These are phyloP conservation scores for Tenthredo notha DNA, from an alignment of 2,888 invertebrate genomes.

Conservation along the genomic window DNA sequence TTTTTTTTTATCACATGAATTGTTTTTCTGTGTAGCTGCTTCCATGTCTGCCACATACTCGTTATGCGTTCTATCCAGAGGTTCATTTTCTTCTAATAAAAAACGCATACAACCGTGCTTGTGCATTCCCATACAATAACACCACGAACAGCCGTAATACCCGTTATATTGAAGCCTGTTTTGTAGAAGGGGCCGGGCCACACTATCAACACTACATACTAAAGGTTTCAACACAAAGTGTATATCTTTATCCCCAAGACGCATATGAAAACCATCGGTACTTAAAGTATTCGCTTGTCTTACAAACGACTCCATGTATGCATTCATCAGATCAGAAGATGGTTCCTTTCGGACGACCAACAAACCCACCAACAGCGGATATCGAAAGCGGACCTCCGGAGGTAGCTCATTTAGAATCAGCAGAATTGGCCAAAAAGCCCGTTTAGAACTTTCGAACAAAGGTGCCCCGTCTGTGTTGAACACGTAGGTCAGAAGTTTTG, in stretches of 20 bases:
- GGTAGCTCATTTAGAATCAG: neutral
- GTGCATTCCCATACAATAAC: neutral
- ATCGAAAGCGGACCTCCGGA: neutral
- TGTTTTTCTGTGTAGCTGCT: too few relatives aligned
- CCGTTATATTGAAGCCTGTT: slow-evolving; percentile 1
- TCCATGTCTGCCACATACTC: too few relatives aligned
- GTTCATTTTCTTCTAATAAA: neutral
- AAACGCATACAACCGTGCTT: slow-evolving; percentile 1
- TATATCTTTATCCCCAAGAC: neutral
- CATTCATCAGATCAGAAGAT: neutral
- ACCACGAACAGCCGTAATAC: slow-evolving; percentile 4
- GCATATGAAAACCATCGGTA: neutral
- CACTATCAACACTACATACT: neutral
- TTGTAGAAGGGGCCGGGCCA: neutral
- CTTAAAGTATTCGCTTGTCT: neutral
- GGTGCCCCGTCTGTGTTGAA: slow-evolving; percentile 1
- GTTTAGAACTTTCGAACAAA: neutral
- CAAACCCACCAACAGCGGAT: neutral
- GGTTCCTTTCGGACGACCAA: neutral
- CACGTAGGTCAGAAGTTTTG: neutral
- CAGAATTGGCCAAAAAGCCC: neutral
- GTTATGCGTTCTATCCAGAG: neutral
- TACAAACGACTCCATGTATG: neutral
- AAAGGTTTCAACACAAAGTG: slow-evolving; percentile 4
- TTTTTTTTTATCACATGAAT: too few relatives aligned